Evolutionary conservation across 2,888 invertebrate species (phyloP).

Genomic region (Podabrus alpinus): DNA sequence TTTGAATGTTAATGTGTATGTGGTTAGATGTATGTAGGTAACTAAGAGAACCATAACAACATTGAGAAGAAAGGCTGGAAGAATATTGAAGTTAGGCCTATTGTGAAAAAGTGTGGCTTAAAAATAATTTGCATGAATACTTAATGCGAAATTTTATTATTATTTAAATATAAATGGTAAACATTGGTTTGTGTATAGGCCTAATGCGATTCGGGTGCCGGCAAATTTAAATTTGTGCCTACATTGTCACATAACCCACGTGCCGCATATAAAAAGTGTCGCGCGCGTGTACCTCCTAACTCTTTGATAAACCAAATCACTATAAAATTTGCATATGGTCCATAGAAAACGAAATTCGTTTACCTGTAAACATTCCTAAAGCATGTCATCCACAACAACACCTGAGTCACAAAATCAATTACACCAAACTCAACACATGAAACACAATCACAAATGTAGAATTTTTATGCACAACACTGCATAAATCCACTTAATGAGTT

Average conservation of each 20-base stretch:
- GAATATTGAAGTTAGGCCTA: background rate
- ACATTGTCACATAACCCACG: constrained; percentile 21
- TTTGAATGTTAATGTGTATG: background rate
- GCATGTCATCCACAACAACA: constrained; percentile 45
- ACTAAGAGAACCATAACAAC: background rate
- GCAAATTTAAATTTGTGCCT: constrained; percentile 4
- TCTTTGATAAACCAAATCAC: background rate
- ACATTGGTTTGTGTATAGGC: background rate
- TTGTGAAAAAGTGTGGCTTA: background rate
- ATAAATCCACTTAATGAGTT: constrained; percentile 24
- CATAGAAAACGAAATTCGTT: constrained; percentile 2
- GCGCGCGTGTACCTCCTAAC: background rate
- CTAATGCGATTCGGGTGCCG: constrained; percentile 5
- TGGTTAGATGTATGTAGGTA: background rate
- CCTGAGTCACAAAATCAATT: constrained; percentile 44
- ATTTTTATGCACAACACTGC: constrained; percentile 45
- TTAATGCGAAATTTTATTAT: background rate
- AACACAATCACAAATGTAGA: constrained; percentile 41
- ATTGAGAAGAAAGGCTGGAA: background rate
- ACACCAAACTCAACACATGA: constrained; percentile 41
- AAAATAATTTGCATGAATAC: background rate
- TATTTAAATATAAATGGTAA: background rate
- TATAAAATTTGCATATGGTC: constrained; percentile 20
- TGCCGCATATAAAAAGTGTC: constrained; percentile 12
- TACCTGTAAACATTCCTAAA: constrained; percentile 52